Evolutionary conservation across 2,888 invertebrate species (phyloP), one percentile per base, ranked within the genome.

Genomic region (Zonitis immaculata): DNA sequence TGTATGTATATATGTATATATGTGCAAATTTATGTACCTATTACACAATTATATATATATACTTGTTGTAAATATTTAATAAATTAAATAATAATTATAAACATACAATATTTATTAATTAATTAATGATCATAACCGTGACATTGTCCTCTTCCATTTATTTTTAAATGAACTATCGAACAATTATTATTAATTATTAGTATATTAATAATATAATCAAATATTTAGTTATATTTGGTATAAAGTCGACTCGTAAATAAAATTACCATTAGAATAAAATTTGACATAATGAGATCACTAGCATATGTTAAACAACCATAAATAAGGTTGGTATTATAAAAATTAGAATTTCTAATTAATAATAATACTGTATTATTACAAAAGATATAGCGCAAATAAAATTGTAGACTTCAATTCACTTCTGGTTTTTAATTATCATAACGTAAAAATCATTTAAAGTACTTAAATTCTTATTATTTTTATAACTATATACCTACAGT

Each of bases 291-390:
- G 47, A 49, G 53, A 53, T 43, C 46, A 32, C 35, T 46, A 28
- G 47, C 44, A 42, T 49, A 53, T 49, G 53, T 53, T 53, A 53
- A 53, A 53, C 42, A 49, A 46, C 49, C 53, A 53, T 53, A 53
- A 53, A 54, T 54, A 54, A 54, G 54, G 49, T 50, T 47, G 54
- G 49, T 46, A 46, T 50, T 44, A n/a, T n/a, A n/a, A 32, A 50
- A 54, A 54, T 54, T 54, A 54, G 54, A 54, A 54, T 50, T 54
- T 54, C 39, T 54, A 54, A 54, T 54, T 47, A 43, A 32, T 32
- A n/a, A 42, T 39, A 45, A 49, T 43, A 30, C 35, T 42, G 49
- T 52, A 30, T 44, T 44, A 44, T 44, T 44, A 44, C 25, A 27
- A 14, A 45, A 45, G 46, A 50, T 49, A 53, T 53, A 42, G 52